Conservation (phyloP, 2,113 vertebrate genomes). For the Stictonetta naevosa region DNA sequence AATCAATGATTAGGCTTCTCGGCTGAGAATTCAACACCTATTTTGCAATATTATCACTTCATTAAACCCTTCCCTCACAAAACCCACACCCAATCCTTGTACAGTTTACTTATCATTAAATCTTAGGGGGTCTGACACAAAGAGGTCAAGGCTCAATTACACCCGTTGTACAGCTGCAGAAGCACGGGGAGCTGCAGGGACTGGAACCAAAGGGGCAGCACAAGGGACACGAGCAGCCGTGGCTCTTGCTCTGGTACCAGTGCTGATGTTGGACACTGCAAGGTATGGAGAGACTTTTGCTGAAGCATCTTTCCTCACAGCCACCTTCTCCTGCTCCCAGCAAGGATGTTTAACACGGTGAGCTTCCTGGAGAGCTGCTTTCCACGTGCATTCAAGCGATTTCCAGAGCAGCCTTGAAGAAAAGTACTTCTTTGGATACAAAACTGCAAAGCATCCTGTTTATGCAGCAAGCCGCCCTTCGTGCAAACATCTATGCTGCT, state of each 20-base stretch:
- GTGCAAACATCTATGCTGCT: not conserved
- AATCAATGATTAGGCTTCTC: conserved; percentile 41
- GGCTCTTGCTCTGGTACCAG: not conserved
- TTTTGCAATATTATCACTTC: conserved; percentile 61
- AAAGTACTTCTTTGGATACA: not conserved
- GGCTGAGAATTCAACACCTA: conserved; percentile 46
- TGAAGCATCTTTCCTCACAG: not conserved
- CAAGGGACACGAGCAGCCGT: not conserved
- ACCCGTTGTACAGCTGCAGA: not conserved
- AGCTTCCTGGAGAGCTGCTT: not conserved
- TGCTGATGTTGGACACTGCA: not conserved
- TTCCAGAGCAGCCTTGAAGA: not conserved
- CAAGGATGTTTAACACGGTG: not conserved
- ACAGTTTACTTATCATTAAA: not conserved
- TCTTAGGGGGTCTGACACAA: not conserved
- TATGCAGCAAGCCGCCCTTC: not conserved
- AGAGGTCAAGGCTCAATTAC: conserved; percentile 40
- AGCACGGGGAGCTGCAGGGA: not conserved
- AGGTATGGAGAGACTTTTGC: rapidly evolving
- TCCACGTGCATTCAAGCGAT: not conserved
- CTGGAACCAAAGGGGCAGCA: not conserved
- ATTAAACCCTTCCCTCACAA: conserved; percentile 43
- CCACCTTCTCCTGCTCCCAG: not conserved
- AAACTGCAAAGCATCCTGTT: not conserved
- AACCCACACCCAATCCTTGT: conserved; percentile 10